phyloP scores from a whole-genome alignment of 2,797 vertebrate species.

The Avahi laniger region DNA sequence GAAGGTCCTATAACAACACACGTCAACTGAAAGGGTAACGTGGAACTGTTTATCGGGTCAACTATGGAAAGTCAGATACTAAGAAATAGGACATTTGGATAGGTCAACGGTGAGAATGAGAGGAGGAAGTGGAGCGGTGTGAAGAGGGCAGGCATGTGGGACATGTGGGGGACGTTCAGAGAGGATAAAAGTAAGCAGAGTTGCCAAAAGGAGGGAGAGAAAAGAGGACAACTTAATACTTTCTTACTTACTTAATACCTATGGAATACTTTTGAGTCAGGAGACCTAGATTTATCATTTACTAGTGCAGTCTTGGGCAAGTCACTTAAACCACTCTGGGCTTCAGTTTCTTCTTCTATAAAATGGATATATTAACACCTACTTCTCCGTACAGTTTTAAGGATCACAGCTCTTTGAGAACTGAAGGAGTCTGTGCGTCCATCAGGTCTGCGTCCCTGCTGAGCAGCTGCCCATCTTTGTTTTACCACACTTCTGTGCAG shows the following conservation, averaged over 20 bases:
- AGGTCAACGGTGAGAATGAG: background rate
- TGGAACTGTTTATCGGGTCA: background rate
- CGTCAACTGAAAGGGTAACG: background rate
- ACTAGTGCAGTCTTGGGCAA: background rate
- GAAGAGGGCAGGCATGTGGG: too few species aligned
- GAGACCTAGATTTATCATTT: background rate
- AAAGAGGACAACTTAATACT: background rate
- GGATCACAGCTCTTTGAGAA: background rate
- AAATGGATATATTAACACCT: background rate
- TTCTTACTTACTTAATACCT: too few species aligned
- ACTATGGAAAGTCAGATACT: background rate
- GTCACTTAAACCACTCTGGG: background rate
- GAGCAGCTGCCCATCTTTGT: background rate
- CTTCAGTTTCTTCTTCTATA: background rate
- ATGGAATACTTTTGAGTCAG: background rate
- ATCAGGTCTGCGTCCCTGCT: background rate
- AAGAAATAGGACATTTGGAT: background rate
- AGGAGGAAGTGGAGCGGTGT: background rate
- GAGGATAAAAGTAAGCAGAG: background rate
- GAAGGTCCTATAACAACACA: background rate
- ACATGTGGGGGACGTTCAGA: accelerated
- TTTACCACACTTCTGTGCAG: background rate
- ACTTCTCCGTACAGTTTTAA: background rate
- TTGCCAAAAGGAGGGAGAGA: accelerated
- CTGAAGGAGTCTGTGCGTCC: background rate